Evolutionary conservation across 1,140 invertebrate species (phyloP), one percentile per base, ranked within the genome.

Genomic region (Apis dorsata): DNA sequence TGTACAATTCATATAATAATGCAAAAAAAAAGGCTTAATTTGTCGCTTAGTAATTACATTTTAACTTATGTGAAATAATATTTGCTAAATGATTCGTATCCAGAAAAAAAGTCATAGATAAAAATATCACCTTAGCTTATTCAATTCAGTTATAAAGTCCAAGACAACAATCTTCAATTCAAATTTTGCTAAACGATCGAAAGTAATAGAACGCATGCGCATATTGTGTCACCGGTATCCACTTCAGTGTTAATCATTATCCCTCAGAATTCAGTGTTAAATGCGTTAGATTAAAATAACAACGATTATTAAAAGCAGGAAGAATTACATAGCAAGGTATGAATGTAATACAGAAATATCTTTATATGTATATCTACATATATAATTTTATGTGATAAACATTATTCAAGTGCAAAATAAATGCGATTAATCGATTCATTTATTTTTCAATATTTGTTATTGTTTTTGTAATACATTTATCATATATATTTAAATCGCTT

Each of bases 171-270:
- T 60, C n/a, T 57, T 28, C 15, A 17, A 55, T 81, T 81, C 55
- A 57, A 74, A 68, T 21, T 51, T 57, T 57, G 12, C 76, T 17
- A 55, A 28, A 59, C n/a, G n/a, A n/a, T 21, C 17, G 44, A 51
- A 51, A 68, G 21, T 17, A 51, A 19, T 55, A 44, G 15, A 34
- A 60, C 76, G 86, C 86, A 80, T 83, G 86, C 86, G 85, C 70
- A 13, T 60, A 0, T 66, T 55, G n/a, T 79, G 68, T 63, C 75
- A 65, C 68, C 81, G 75, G 69, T 79, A 34, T 55, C 69, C 1
- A 51, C 19, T 78, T 62, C 75, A 62, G 49, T 60, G 28, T 65
- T 79, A 70, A 71, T 66, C 81, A 53, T 70, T 53, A 60, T 68
- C 21, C 19, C 3, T 19, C 12, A 15, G 12, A 24, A 10, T 70